Evolutionary conservation across 2,888 invertebrate species (phyloP), one percentile per base, ranked within the genome.

Genomic region (Laspeyria flexula): DNA sequence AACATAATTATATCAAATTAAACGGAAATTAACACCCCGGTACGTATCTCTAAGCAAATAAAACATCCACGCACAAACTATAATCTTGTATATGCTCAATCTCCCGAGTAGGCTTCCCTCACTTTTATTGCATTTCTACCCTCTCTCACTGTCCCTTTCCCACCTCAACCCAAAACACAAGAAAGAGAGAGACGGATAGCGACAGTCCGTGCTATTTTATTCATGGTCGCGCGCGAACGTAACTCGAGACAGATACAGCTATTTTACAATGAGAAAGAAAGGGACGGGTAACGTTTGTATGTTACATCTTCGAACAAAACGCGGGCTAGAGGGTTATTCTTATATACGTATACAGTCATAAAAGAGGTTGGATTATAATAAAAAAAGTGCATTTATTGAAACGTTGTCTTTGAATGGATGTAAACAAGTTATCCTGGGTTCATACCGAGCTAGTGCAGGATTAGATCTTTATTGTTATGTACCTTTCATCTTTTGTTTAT

Each of bases 61-160:
- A 82, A 82, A 80, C 77, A 73, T 73, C 72, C 71, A 76, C 67
- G 75, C 72, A 66, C 65, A 62, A 79, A 74, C 76, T 80, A 81
- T 75, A 85, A 69, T 58, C 56, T 58, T 59, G 73, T 83, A 83
- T 83, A 81, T 65, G 60, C 81, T 75, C 81, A 84, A 85, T 86
- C 81, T 86, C 76, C 73, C 73, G 67, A 74, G 80, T 82, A 83
- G 82, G 78, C 79, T 70, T 79, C 53, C 31, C 31, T 75, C 75
- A 67, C 68, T 85, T 85, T 88, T 86, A 88, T 86, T 88, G 87
- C 85, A 86, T 83, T 84, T 79, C 79, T 75, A 74, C 70, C 61
- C 73, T 60, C 60, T 71, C 71, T 43, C 56, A 59, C 79, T 62
- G 55, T 80, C 84, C 73, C 82, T 65, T 71, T 88, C 77, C 46